Evolutionary conservation across 2,113 vertebrate genomes (phyloP), one percentile per base, ranked within the genome.

Genomic region (Planiliza haematocheilus): DNA sequence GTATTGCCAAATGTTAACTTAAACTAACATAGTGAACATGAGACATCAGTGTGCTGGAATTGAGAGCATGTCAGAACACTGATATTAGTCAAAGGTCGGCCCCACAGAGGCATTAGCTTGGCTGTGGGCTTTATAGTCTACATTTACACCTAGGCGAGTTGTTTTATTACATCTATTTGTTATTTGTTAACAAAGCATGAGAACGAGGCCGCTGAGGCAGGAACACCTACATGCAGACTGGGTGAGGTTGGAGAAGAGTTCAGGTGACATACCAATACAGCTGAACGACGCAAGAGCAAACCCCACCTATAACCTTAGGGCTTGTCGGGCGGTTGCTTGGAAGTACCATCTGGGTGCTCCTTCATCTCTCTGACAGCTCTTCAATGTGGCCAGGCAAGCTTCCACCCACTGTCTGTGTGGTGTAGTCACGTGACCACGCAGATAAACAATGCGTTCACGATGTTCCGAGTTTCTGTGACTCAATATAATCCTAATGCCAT

Each of bases 271-370:
- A 88, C 81, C 78, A 63, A 66, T 83, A 90, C 84, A 88, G 82
- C 84, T 24, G 74, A 81, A 77, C 30, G 21, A 83, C 73, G 79
- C 51, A 70, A 84, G 84, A 82, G 20, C 20, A 10, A 84, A 74
- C 82, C 81, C 81, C 88, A 65, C 86, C 90, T 75, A 86, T 42
- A 85, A 85, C 92, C 93, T 88, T 76, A 72, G 90, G 90, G 76
- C 65, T 51, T 65, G 79, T 75, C 24, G 5, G 71, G 91, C 88
- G 88, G 92, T 46, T 76, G 86, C 90, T 92, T 90, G 63, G 89
- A 90, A 90, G 84, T 88, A 86, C 88, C 94, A 95, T 91, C 93
- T 94, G 94, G 90, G 85, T 90, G 85, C 89, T 87, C 77, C 77
- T 83, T 89, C 82, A 88, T 79, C 79, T 88, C 53, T 55, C 67